These are phyloP conservation scores for Labroides dimidiatus DNA, from an alignment of 2,797 vertebrate species.

Conservation along the genomic window DNA sequence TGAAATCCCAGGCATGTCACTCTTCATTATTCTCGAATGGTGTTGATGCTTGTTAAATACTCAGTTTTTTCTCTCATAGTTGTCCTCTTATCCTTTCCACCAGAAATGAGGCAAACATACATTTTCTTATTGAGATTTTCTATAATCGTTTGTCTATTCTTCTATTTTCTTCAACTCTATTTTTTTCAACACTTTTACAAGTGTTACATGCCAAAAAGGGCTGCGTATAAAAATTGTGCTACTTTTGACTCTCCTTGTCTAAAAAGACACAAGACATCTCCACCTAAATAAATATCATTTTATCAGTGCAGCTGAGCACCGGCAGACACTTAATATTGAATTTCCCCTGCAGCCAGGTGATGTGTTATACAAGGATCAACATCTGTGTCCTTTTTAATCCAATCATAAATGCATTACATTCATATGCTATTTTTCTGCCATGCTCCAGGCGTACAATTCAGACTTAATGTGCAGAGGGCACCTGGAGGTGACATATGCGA, in stretches of 20 bases:
- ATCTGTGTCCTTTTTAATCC: conserved; percentile 43
- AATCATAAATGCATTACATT: conserved; percentile 54
- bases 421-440: conserved; percentile 9
- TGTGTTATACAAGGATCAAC: conserved; percentile 61
- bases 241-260: not conserved
- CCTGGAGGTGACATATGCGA: conserved; percentile 49
- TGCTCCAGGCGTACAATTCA: conserved; percentile 39
- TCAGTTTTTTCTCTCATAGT: too few relatives aligned
- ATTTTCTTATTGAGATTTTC: too few relatives aligned
- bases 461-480: conserved; percentile 45
- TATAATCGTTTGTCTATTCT: too few relatives aligned
- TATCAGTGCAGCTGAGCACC: conserved; percentile 57
- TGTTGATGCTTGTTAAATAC: too few relatives aligned
- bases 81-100: too few relatives aligned
- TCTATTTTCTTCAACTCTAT: too few relatives aligned
- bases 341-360: conserved; percentile 42
- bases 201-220: not conserved
- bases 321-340: conserved; percentile 64
- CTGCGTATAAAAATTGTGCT: not conserved
- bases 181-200: not conserved
- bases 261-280: conserved; percentile 20
- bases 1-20: not conserved
- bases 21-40: not conserved
- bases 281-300: conserved; percentile 54
- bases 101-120: too few relatives aligned